Conservation (phyloP, 2,113 vertebrate genomes). For the Mobula hypostoma region DNA sequence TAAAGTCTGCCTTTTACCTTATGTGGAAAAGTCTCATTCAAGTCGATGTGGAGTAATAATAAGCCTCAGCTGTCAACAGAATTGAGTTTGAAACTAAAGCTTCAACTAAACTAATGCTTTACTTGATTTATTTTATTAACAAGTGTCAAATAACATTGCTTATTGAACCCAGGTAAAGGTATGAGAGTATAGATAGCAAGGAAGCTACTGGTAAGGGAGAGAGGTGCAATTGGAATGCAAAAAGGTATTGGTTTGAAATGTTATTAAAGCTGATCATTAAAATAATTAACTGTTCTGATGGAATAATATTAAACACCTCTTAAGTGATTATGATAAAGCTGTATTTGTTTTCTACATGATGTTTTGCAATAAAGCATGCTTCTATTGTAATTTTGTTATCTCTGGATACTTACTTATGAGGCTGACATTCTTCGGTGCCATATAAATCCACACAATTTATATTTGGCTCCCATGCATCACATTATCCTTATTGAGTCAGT, state of each 20-base stretch:
- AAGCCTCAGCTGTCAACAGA: neutral
- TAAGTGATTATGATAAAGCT: neutral
- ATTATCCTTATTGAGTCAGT: neutral
- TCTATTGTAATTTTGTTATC: neutral
- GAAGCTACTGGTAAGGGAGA: no score
- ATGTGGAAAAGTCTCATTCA: neutral
- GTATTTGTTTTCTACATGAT: neutral
- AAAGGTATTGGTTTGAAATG: neutral
- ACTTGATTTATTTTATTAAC: neutral
- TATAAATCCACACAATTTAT: neutral
- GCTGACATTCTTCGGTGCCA: neutral
- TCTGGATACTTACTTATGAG: neutral
- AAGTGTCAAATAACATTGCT: neutral
- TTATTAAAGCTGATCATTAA: neutral
- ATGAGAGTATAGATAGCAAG: no score
- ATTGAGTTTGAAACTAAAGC: neutral
- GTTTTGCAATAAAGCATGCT: neutral
- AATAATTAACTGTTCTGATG: neutral
- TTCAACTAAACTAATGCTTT: neutral
- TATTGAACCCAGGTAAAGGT: neutral
- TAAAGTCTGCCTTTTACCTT: neutral
- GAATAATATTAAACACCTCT: neutral
- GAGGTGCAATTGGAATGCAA: neutral
- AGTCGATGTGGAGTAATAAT: neutral
- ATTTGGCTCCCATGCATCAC: neutral